These are phyloP conservation scores for Pomatostomus ruficeps DNA, from an alignment of 2,113 vertebrate genomes.

Conservation along the genomic window DNA sequence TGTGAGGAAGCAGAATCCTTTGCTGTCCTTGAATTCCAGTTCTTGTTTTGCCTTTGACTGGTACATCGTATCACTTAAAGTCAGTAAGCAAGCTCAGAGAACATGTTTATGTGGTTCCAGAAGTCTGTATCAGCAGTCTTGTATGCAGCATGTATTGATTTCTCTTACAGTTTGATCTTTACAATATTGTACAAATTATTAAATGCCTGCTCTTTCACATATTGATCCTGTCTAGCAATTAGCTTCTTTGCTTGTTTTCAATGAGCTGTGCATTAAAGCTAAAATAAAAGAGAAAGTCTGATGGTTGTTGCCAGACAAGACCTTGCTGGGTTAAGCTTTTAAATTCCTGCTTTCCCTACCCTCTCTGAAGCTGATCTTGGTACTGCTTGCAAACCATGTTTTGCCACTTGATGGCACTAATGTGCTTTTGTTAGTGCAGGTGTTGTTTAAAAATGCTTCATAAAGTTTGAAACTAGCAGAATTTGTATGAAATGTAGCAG, in stretches of 20 bases:
- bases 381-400: neutral
- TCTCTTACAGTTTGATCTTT: neutral
- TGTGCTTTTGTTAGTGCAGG: neutral
- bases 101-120: accelerated
- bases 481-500: neutral
- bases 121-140: neutral
- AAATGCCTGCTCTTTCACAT: neutral
- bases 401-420: conserved; percentile 31
- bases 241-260: neutral
- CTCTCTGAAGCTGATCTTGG: neutral
- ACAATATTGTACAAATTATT: neutral
- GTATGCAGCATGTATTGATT: neutral
- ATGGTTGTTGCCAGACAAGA: neutral
- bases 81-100: neutral
- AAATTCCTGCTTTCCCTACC: neutral
- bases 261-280: neutral
- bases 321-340: neutral
- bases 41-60: neutral
- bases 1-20: neutral
- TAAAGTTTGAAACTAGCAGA: neutral
- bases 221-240: neutral
- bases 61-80: neutral
- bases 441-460: neutral
- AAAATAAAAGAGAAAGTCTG: neutral
- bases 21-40: neutral